These are phyloP conservation scores for Tetragnatha versicolor DNA, from an alignment of 1,140 invertebrate genomes.

Conservation along the genomic window DNA sequence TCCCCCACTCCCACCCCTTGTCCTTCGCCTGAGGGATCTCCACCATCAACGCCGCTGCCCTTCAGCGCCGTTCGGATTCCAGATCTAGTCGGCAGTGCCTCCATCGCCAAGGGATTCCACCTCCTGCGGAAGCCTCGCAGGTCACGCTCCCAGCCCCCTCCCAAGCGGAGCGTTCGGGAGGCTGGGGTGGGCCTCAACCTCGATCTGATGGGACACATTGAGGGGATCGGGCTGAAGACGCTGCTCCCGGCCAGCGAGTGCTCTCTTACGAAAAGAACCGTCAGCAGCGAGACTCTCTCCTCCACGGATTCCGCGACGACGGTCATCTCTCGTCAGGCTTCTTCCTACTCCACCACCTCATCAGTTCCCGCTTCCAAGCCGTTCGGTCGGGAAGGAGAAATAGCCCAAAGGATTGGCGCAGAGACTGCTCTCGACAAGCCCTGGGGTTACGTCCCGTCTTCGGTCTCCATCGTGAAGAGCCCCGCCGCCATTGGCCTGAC, in stretches of 20 bases:
- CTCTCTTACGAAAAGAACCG: neutral
- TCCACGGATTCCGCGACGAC: slow-evolving; percentile 6
- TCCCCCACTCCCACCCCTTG: slow-evolving; percentile 79
- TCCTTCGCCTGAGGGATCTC: slow-evolving; percentile 75
- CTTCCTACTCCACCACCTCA: neutral
- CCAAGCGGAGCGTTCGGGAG: slow-evolving; percentile 25
- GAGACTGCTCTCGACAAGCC: slow-evolving; percentile 22
- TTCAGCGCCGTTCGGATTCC: slow-evolving; percentile 56
- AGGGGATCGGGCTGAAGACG: slow-evolving; percentile 43
- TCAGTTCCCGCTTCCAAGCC: neutral
- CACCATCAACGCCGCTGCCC: slow-evolving; percentile 66
- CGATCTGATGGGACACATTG: slow-evolving; percentile 47
- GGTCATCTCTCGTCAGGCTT: neutral
- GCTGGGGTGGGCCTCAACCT: slow-evolving; percentile 32
- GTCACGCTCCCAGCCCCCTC: slow-evolving; percentile 38
- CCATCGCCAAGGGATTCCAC: slow-evolving; percentile 44
- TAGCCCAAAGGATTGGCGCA: neutral
- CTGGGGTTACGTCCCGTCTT: slow-evolving; percentile 53
- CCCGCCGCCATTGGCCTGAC: slow-evolving; percentile 49
- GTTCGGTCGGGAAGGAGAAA: too few relatives aligned
- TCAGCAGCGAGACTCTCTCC: neutral
- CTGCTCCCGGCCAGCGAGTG: slow-evolving; percentile 11
- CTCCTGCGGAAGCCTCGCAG: slow-evolving; percentile 26
- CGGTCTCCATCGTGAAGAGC: slow-evolving; percentile 37
- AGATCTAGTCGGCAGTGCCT: slow-evolving; percentile 49